Evolutionary conservation across 2,888 invertebrate species (phyloP), one percentile per base, ranked within the genome.

Genomic region (Cephus pygmeus): DNA sequence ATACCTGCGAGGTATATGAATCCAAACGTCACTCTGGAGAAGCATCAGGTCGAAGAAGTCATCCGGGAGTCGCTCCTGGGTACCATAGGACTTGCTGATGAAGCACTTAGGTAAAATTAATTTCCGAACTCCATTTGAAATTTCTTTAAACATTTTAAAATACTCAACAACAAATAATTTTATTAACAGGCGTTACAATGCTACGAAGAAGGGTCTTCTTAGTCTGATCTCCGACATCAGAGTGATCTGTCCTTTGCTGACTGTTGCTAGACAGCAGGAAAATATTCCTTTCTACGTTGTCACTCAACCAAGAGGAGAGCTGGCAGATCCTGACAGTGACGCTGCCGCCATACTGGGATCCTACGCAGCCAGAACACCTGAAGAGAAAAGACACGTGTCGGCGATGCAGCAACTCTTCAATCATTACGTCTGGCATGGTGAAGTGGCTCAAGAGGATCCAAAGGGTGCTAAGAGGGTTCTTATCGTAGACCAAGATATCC

Each of bases 391-490:
- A 31, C 97, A 95, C 88, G 94, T 96, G 84, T 94, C 95, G 0
- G 95, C 96, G 15, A 96, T 97, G 93, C 96, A 97, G 88, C 95
- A 95, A 82, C 91, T 97, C 40, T 97, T 97, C 91, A 97, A 96
- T 91, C 94, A 96, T 86, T 97, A 94, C 86, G 96, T 97, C 1
- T 94, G 95, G 93, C 94, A 95, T 83, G 97, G 96, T n/a, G 94
- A 93, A 82, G 92, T 96, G 78, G 92, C 94, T 15, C 94, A 94
- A n/a, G 93, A 94, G 11, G 94, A 94, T 78, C 91, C 92, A 56
- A 92, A 93, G 12, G 87, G 83, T 15, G 91, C 90, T 4, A 91
- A 92, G 73, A 92, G 93, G 81, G 93, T 96, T 30, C 92, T 96
- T 69, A 92, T 95, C 34, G 94, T 97, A 1, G 96, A 93, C 0